These are phyloP conservation scores for Acrocephalus scirpaceus DNA, from an alignment of 2,797 vertebrate species.

Conservation along the genomic window DNA sequence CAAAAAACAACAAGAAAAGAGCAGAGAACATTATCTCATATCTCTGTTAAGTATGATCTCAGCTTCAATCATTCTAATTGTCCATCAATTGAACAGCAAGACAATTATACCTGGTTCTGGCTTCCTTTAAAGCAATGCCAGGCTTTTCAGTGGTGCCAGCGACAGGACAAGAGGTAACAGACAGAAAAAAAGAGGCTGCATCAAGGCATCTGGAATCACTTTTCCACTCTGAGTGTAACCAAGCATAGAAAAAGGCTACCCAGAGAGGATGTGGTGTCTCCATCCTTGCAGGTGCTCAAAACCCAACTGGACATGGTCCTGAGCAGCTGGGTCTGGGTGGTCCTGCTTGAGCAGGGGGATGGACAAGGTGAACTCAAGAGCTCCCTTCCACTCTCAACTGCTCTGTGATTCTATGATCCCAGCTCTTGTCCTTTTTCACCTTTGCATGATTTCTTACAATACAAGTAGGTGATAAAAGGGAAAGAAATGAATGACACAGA, in stretches of 20 bases:
- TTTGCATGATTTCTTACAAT: neutral
- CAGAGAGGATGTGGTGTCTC: neutral
- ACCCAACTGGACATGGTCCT: neutral
- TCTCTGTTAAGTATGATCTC: neutral
- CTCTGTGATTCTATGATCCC: neutral
- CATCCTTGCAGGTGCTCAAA: neutral
- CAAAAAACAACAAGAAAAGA: neutral
- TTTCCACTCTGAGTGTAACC: neutral
- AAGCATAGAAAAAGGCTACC: neutral
- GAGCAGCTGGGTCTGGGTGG: neutral
- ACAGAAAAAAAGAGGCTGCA: neutral
- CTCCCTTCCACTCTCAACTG: neutral
- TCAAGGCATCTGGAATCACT: neutral
- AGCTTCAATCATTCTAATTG: neutral
- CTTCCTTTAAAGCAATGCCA: neutral
- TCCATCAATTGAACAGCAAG: neutral
- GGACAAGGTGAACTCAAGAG: neutral
- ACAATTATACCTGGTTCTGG: neutral
- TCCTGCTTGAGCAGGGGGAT: neutral
- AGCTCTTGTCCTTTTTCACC: neutral
- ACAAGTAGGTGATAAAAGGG: neutral
- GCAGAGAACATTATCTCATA: neutral
- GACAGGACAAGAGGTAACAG: neutral
- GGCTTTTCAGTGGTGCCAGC: neutral
- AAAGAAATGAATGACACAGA: neutral